phyloP scores from a whole-genome alignment of 2,888 invertebrate species.

The Cryptocheilus praepositus region DNA sequence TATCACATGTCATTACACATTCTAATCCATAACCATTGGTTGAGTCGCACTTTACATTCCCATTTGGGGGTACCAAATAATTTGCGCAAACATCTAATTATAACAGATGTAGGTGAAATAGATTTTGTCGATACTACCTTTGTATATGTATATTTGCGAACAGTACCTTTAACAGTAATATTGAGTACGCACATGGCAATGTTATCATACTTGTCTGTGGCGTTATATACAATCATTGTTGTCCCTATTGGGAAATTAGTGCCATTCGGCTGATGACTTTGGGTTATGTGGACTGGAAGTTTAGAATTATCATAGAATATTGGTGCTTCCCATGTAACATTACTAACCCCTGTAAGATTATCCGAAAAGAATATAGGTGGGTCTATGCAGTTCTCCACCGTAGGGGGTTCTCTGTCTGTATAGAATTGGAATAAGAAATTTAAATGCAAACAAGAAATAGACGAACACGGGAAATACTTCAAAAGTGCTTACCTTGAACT shows the following conservation, averaged over 20 bases:
- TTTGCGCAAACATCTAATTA: conserved; percentile 72
- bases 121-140: conserved; percentile 8
- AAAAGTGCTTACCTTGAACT: conserved; percentile 75
- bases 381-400: conserved; percentile 78
- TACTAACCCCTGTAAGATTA: conserved; percentile 64
- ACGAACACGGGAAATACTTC: too few relatives aligned
- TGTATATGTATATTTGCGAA: neutral
- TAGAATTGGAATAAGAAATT: too few relatives aligned
- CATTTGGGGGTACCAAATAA: conserved; percentile 75
- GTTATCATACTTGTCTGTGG: conserved; percentile 79
- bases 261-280: conserved; percentile 74
- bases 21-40: conserved; percentile 71
- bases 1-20: conserved; percentile 79
- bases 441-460: neutral
- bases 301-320: conserved; percentile 78
- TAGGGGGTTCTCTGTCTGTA: conserved; percentile 78
- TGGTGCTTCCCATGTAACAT: conserved; percentile 80
- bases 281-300: conserved; percentile 64
- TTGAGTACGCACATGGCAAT: conserved; percentile 78
- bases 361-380: conserved; percentile 76
- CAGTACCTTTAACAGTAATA: conserved; percentile 78
- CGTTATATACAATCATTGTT: conserved; percentile 78
- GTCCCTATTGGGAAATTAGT: conserved; percentile 77
- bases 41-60: conserved; percentile 75
- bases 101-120: neutral